Percentiles rank a stretch among this genome's conserved stretches.
Evolutionary conservation across 2,888 invertebrate species (phyloP).

Genomic region (Rhagonycha fulva): DNA sequence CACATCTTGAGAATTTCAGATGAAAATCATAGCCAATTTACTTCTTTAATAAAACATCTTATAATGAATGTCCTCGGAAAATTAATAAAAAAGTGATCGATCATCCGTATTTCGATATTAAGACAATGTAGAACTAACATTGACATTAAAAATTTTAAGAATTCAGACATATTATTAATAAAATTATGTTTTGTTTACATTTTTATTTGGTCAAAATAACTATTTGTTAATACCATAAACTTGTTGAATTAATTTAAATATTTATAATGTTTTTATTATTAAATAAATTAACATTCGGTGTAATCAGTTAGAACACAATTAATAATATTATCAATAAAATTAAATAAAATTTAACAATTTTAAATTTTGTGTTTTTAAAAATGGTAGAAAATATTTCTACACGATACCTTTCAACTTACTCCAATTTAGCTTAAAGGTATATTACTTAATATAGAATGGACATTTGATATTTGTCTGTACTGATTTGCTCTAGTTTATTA

Average conservation of each 20-base stretch:
- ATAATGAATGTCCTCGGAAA: background rate
- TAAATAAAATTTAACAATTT: background rate
- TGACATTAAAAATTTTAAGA: background rate
- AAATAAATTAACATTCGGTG: background rate
- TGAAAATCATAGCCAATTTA: too few species aligned
- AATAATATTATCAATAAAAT: background rate
- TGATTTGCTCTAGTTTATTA: background rate
- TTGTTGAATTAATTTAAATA: background rate
- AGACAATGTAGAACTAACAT: too few species aligned
- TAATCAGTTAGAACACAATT: background rate
- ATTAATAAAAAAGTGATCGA: background rate
- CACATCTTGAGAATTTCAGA: too few species aligned
- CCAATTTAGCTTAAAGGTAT: background rate
- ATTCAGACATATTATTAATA: background rate
- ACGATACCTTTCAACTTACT: background rate
- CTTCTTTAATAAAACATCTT: too few species aligned
- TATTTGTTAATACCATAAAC: background rate
- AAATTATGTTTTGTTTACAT: background rate
- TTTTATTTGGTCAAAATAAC: background rate
- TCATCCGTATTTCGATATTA: too few species aligned
- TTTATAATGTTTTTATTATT: background rate
- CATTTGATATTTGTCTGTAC: background rate
- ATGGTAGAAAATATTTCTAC: too few species aligned
- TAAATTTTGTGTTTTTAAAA: background rate
- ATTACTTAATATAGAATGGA: background rate